Conservation (phyloP, 2,797 vertebrate species). For the Catharus ustulatus region DNA sequence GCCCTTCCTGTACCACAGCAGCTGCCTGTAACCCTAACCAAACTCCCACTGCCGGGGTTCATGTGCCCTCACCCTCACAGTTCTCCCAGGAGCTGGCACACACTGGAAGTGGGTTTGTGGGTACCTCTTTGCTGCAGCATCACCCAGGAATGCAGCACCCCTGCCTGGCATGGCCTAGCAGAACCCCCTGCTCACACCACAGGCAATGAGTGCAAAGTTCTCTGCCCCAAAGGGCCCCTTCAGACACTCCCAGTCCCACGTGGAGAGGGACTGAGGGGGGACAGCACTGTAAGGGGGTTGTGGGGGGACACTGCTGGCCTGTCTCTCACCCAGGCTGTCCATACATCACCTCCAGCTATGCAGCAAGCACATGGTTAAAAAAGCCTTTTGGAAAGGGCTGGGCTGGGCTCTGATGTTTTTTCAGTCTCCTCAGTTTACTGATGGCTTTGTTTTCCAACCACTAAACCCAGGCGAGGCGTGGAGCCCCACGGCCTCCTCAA, state of each 20-base stretch:
- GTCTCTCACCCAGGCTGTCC: neutral
- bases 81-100: neutral
- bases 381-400: neutral
- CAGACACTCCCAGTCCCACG: neutral
- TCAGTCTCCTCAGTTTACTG: constrained; percentile 31
- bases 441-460: constrained; percentile 49
- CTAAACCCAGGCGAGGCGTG: neutral
- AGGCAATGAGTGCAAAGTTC: neutral
- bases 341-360: fast-evolving
- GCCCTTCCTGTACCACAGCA: neutral
- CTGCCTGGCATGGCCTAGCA: neutral
- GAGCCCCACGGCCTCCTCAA: constrained; percentile 19
- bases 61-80: fast-evolving
- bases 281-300: neutral
- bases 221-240: neutral
- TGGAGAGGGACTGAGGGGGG: fast-evolving
- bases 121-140: neutral
- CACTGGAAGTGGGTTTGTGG: neutral
- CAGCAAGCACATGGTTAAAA: neutral
- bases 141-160: neutral
- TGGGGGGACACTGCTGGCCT: fast-evolving
- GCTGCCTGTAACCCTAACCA: neutral
- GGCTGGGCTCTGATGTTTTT: constrained; percentile 17
- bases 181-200: neutral
- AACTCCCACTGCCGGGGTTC: fast-evolving